A percentile compares a stretch with the other conserved stretches of the same genome.
These are phyloP conservation scores for Rhagoletis zephyria DNA, from an alignment of 1,140 invertebrate species.

Conservation along the genomic window DNA sequence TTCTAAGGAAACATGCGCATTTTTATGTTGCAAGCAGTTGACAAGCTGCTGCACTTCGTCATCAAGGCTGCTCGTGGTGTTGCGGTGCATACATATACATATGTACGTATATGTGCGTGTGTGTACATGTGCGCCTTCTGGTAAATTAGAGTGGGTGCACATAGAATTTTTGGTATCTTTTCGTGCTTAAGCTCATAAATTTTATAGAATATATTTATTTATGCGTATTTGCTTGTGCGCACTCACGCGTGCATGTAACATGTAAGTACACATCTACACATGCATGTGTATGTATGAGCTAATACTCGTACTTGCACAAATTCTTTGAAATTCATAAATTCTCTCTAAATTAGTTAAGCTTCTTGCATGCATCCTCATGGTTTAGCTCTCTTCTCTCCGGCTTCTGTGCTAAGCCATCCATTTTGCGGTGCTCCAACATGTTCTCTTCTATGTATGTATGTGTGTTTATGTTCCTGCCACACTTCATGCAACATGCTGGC, in stretches of 20 bases:
- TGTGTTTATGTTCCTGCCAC: neutral
- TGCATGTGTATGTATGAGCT: neutral
- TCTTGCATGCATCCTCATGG: neutral
- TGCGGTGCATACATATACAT: neutral
- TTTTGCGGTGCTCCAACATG: neutral
- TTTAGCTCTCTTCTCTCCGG: neutral
- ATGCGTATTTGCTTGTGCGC: neutral
- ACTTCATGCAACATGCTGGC: slow-evolving; percentile 2
- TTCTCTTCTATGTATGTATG: neutral
- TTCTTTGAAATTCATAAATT: slow-evolving; percentile 15
- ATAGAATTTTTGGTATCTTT: neutral
- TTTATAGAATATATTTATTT: neutral
- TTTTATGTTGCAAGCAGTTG: slow-evolving; percentile 1
- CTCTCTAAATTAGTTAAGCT: slow-evolving; percentile 25
- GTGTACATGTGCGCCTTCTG: neutral
- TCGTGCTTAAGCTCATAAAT: neutral
- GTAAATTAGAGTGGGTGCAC: neutral
- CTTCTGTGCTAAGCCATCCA: neutral
- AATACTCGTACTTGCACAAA: neutral
- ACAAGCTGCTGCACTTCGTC: neutral
- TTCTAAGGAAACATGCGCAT: neutral
- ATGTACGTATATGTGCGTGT: neutral
- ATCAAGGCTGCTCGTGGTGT: neutral
- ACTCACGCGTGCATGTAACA: too few relatives aligned
- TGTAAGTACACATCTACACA: too few relatives aligned